phyloP scores from a whole-genome alignment of 2,113 vertebrate species.

The Aphelocoma coerulescens region DNA sequence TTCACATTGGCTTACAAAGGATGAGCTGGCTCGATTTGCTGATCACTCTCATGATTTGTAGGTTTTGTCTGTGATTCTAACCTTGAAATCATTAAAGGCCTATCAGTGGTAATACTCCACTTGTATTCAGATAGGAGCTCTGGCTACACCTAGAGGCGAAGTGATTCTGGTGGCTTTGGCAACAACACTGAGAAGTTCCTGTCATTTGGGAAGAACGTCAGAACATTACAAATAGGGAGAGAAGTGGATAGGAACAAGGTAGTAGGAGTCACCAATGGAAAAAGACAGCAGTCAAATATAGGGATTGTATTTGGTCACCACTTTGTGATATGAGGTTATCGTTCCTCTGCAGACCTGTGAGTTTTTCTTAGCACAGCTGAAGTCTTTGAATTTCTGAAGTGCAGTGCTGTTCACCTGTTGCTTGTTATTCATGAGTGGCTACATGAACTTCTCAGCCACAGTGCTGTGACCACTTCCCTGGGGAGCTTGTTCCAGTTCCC shows the following conservation, averaged over 20 bases:
- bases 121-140: not conserved
- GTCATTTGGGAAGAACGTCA: not conserved
- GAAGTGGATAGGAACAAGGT: not conserved
- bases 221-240: not conserved
- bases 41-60: not conserved
- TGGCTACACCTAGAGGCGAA: conserved; percentile 34
- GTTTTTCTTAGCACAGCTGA: not conserved
- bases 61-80: not conserved
- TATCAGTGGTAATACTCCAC: not conserved
- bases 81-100: not conserved
- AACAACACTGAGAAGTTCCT: not conserved
- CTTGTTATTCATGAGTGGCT: not conserved
- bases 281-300: not conserved
- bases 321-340: not conserved
- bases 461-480: not conserved
- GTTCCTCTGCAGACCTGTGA: not conserved
- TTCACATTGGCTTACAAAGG: not conserved
- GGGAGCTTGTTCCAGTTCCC: not conserved
- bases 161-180: not conserved
- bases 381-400: not conserved
- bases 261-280: not conserved
- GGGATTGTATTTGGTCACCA: not conserved
- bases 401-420: not conserved
- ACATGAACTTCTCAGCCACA: not conserved
- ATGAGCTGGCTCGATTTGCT: not conserved